Conservation (phyloP, 2,797 vertebrate genomes). For the Mycteria americana region DNA sequence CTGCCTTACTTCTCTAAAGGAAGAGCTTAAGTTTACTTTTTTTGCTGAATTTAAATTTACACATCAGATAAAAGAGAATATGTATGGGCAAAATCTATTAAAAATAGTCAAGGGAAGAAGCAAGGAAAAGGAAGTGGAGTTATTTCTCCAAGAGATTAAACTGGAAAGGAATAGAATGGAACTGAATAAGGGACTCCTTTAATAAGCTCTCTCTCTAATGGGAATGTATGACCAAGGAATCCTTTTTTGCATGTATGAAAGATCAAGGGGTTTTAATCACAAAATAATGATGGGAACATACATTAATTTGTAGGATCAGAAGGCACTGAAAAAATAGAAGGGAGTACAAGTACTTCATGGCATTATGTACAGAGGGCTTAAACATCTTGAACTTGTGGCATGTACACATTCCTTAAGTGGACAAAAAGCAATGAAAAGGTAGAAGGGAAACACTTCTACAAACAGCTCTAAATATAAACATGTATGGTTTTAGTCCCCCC, state of each 20-base stretch:
- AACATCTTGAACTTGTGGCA: constrained; percentile 22
- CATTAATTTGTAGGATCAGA: constrained; percentile 4
- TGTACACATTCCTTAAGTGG: neutral
- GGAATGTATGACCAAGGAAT: neutral
- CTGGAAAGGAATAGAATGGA: neutral
- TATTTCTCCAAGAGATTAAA: neutral
- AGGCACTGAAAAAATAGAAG: neutral
- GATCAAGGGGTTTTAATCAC: neutral
- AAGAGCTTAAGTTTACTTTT: neutral
- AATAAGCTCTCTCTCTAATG: neutral
- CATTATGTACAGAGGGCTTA: neutral
- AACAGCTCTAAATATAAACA: neutral
- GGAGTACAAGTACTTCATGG: neutral
- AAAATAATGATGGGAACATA: neutral
- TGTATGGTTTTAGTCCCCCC: neutral
- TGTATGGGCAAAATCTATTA: neutral
- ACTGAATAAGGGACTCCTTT: neutral
- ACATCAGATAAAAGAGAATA: neutral
- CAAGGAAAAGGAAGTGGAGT: neutral
- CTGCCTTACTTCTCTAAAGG: neutral
- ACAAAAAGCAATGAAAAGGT: constrained; percentile 1
- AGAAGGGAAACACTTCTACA: neutral
- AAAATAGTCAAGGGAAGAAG: neutral
- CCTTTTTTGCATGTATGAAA: neutral
- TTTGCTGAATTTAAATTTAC: neutral